Evolutionary conservation across 1,140 invertebrate genomes (phyloP), one percentile per base, ranked within the genome.

Genomic region (Archivesica marissinica): DNA sequence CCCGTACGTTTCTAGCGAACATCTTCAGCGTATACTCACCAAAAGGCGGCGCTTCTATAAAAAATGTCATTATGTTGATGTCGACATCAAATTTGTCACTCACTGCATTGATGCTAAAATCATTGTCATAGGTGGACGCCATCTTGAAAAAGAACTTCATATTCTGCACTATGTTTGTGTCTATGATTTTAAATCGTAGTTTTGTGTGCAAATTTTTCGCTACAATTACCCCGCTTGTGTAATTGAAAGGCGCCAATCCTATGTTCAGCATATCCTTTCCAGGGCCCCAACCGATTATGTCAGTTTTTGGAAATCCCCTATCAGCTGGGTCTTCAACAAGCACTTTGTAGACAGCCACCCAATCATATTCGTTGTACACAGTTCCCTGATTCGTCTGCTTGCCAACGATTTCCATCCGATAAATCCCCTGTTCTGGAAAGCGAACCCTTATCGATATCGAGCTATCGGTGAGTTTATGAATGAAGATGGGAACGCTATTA

Each of bases 11-110:
- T 41, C 77, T 64, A 15, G 77, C 47, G 56, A 72, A 85, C 64
- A 90, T 83, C 52, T 83, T 76, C 30, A 89, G 64, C 30, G 86
- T 80, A 59, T 90, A 90, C 56, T 90, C 88, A n/a, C 89, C 89
- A n/a, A 86, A 88, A 44, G 77, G 84, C 17, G 89, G 89, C 30
- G 85, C 83, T 66, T 86, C 84, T 2, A 88, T 80, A 78, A 83
- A 83, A 61, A 90, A 90, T 20, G 82, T 85, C 61, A 90, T 87
- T 47, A 90, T 80, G 41, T 87, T 83, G 2, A 66, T 33, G 44
- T 87, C 84, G 30, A 85, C 38, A 11, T 89, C 89, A 54, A 87
- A 80, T 20, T 87, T 64, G 68, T 90, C 85, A 54, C 88, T 82
- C 1, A 89, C 64, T 1, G 80, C 39, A 56, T 87, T 86, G 28